Base-by-base conservation (phyloP, 1,140 invertebrate genomes). In the Pteromalus puparum region DNA sequence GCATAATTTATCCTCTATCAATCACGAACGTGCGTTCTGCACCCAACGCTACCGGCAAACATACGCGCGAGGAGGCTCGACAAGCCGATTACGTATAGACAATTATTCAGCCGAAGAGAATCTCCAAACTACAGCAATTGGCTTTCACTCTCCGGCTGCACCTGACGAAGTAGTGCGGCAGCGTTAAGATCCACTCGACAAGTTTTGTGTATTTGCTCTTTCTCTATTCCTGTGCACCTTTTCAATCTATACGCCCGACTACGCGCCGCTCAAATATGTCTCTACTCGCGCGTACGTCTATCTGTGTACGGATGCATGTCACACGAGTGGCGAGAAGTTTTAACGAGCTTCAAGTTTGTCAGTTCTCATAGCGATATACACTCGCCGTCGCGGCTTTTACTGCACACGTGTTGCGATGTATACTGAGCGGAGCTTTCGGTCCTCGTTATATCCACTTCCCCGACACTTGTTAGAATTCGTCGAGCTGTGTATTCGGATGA, bases 281-380 rank as follows among this genome's bases (percentile, higher is more conserved):
- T 24, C 6, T 24, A 34, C 61, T 15, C 70, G 26, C 24, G n/a
- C n/a, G 2, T 9, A 38, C 26, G 18, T 34, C 28, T 67, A 38
- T 30, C 18, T 34, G 21, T 72, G 26, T 72, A 72, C 30, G 34
- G 34, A 38, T 80, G 42, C 38, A 28, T 46, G 30, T 48, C 30
- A 24, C 24, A 74, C 28, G n/a, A 61, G 21, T 21, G 13, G 12
- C n/a, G 61, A 48, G 78, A 90, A 89, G 87, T 90, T 88, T 89
- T 89, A 90, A 90, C 87, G 87, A 89, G 87, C 84, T 72, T 83
- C 82, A 86, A 87, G 80, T 87, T 87, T 73, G 79, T 85, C 84
- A 80, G 77, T 82, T 77, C 26, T 84, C 46, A 77, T 5, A 24
- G 10, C 48, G 21, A 75, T 81, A 26, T 12, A 28, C 5, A 38